Percentiles rank a stretch among this genome's conserved stretches.
phyloP scores from a whole-genome alignment of 1,140 invertebrate genomes.

The Magallana ariakensis region DNA sequence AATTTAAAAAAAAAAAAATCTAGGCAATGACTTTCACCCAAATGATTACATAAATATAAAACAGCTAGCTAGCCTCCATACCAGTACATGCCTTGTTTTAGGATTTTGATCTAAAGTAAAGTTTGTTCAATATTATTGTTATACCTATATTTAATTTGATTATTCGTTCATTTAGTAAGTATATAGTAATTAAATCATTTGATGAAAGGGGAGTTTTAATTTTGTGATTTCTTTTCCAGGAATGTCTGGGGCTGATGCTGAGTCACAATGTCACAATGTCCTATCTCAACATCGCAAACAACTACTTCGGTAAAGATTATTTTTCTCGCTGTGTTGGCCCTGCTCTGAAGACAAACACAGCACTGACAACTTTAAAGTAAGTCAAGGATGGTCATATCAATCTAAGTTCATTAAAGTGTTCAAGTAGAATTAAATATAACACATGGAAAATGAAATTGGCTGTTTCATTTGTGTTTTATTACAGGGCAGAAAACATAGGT shows the following conservation, averaged over 20 bases:
- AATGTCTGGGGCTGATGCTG: slow-evolving; percentile 69
- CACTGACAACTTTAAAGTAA: slow-evolving; percentile 69
- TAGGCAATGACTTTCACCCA: too few relatives aligned
- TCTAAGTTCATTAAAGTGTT: not conserved
- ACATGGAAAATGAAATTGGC: not conserved
- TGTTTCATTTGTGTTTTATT: not conserved
- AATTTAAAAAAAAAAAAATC: too few relatives aligned
- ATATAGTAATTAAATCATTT: too few relatives aligned
- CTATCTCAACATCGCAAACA: slow-evolving; percentile 73
- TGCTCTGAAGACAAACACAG: slow-evolving; percentile 67
- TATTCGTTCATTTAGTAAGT: too few relatives aligned
- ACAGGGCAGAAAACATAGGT: slow-evolving; percentile 70
- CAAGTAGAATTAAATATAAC: not conserved
- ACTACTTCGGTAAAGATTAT: slow-evolving; percentile 74
- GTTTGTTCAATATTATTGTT: not conserved
- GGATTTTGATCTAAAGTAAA: not conserved
- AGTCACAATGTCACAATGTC: slow-evolving; percentile 62
- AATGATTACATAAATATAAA: too few relatives aligned
- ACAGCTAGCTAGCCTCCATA: too few relatives aligned
- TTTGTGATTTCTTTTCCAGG: slow-evolving; percentile 57
- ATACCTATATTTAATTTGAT: not conserved
- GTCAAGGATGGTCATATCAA: not conserved
- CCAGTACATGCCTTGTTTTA: too few relatives aligned
- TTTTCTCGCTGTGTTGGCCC: slow-evolving; percentile 73
- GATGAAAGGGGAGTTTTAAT: not conserved